Percentiles rank a stretch among this genome's conserved stretches.
Conservation (phyloP, 2,888 invertebrate genomes). For the Cheilosia grossa region DNA sequence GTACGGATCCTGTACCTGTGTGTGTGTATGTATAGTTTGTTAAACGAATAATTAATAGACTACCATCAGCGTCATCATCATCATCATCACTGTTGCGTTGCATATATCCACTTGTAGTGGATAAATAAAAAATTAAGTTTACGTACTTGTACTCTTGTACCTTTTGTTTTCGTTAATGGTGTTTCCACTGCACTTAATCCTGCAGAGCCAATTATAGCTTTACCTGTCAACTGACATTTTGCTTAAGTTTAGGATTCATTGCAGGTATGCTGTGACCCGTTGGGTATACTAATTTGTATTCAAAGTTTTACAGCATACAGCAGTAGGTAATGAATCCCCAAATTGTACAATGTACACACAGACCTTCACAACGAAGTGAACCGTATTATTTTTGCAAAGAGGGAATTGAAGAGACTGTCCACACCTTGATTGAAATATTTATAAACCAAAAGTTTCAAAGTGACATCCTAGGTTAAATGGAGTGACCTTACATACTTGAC, state of each 20-base stretch:
- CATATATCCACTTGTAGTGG: slow-evolving; percentile 18
- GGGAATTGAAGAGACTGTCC: no score
- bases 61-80: slow-evolving; percentile 47
- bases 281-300: not conserved
- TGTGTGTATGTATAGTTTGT: slow-evolving; percentile 28
- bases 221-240: slow-evolving; percentile 29
- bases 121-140: slow-evolving; percentile 59
- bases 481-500: no score
- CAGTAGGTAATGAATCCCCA: no score
- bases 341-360: no score
- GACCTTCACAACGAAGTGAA: no score
- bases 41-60: slow-evolving; percentile 69
- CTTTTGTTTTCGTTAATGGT: slow-evolving; percentile 45
- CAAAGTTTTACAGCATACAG: no score
- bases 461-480: no score
- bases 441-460: no score
- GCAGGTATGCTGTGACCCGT: not conserved
- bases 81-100: slow-evolving; percentile 20
- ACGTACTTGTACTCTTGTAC: slow-evolving; percentile 40
- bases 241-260: slow-evolving; percentile 5
- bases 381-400: no score
- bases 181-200: slow-evolving; percentile 68
- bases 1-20: not conserved
- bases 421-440: no score
- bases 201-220: slow-evolving; percentile 51